A percentile compares a stretch with the other conserved stretches of the same genome.
phyloP scores from a whole-genome alignment of 92 coral and sea anemone genomes.

The Palythoa grandiflora region DNA sequence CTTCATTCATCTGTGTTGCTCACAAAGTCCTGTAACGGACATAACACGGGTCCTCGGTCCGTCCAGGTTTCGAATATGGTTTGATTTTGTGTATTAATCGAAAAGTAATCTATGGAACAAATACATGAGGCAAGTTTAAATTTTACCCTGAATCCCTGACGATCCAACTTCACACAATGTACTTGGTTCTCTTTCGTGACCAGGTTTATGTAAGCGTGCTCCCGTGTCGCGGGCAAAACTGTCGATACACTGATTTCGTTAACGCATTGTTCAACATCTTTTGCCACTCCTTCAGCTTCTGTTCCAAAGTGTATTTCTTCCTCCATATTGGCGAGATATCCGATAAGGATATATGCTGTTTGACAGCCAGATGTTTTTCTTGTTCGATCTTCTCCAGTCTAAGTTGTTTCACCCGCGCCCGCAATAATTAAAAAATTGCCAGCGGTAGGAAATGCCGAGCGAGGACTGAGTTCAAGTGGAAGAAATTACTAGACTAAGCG shows the following conservation, averaged over 20 bases:
- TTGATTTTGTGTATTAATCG: too few relatives aligned
- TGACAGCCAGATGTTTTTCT: not conserved
- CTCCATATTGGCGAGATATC: conserved; percentile 29
- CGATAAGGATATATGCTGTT: not conserved
- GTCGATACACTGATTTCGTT: conserved; percentile 72
- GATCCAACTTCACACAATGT: conserved; percentile 77
- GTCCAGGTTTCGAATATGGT: too few relatives aligned
- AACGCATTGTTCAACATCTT: conserved; percentile 84
- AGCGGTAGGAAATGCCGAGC: conserved; percentile 39
- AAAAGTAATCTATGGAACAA: too few relatives aligned
- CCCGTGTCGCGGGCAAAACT: conserved; percentile 73
- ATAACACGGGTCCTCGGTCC: too few relatives aligned
- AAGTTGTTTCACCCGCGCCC: not conserved
- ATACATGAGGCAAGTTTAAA: too few relatives aligned
- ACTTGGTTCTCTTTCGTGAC: conserved; percentile 75
- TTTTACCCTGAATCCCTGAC: conserved; percentile 88
- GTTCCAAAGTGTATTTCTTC: conserved; percentile 94
- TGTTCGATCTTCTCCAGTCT: too few relatives aligned
- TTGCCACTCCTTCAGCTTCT: conserved; percentile 85
- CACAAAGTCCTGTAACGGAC: too few relatives aligned
- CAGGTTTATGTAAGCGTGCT: conserved; percentile 84
- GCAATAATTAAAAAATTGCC: not conserved
- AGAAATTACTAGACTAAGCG: too few relatives aligned
- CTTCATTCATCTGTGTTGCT: too few relatives aligned
- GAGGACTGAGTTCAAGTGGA: conserved; percentile 5